These are phyloP conservation scores for Anabas testudineus DNA, from an alignment of 2,797 vertebrate species.

Conservation along the genomic window DNA sequence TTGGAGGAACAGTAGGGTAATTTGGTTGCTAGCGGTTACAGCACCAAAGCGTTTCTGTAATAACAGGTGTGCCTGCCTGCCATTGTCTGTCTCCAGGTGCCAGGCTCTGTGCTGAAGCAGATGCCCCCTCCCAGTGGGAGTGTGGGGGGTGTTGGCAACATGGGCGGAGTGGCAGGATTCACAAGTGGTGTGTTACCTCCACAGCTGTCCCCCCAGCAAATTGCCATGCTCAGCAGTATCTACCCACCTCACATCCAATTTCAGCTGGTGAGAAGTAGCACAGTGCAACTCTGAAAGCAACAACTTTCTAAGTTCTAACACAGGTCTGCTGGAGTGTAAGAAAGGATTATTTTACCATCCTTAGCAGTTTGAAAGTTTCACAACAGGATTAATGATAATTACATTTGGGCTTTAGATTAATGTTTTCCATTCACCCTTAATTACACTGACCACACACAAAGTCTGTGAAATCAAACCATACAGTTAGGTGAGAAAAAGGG, in stretches of 20 bases:
- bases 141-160: conserved; percentile 87
- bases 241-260: conserved; percentile 97
- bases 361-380: not conserved
- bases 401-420: no score
- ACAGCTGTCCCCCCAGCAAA: conserved; percentile 97
- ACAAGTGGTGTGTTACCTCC: conserved; percentile 87
- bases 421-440: not conserved
- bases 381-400: not conserved
- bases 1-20: conserved; percentile 17
- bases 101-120: conserved; percentile 97
- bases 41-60: conserved; percentile 49
- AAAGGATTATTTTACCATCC: not conserved
- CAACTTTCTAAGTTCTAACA: not conserved
- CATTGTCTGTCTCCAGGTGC: conserved; percentile 86
- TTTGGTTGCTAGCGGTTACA: conserved; percentile 51
- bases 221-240: conserved; percentile 99
- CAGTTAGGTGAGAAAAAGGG: not conserved
- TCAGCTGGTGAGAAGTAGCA: conserved; percentile 90
- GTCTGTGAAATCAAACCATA: not conserved
- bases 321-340: conserved; percentile 8
- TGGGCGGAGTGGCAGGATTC: conserved; percentile 81
- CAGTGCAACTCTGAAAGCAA: conserved; percentile 7
- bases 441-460: not conserved
- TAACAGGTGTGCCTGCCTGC: conserved; percentile 61
- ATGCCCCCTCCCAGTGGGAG: conserved; percentile 93